Percentiles rank a stretch among this genome's conserved stretches.
Evolutionary conservation across 2,113 vertebrate genomes (phyloP).

Genomic region (Dipodomys stephensi): DNA sequence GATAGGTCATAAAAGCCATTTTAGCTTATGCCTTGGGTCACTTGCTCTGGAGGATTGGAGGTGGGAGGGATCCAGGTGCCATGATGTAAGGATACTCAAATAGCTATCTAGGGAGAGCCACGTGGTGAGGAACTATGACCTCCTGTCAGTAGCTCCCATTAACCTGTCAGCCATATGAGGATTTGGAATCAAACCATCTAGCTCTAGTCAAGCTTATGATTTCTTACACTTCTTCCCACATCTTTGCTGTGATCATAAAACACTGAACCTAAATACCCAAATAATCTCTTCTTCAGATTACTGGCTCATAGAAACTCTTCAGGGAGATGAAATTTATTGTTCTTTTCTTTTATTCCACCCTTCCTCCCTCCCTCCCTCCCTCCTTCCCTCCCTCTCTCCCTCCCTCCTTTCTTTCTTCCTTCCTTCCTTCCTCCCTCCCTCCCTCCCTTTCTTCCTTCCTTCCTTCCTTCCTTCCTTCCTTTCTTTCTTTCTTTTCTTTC

Average conservation of each 20-base stretch:
- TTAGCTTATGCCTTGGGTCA: too few species aligned
- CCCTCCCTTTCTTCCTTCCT: too few species aligned
- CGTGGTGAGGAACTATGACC: not conserved
- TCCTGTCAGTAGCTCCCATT: not conserved
- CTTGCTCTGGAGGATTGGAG: not conserved
- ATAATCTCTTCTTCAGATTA: not conserved
- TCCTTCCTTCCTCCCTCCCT: too few species aligned
- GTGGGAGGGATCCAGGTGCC: not conserved
- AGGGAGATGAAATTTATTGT: not conserved
- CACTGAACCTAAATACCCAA: not conserved
- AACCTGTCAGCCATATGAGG: not conserved
- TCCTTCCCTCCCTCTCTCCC: too few species aligned
- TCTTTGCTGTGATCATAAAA: not conserved
- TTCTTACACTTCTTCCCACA: not conserved
- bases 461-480: too few species aligned
- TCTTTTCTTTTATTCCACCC: not conserved
- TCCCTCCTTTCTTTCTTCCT: too few species aligned
- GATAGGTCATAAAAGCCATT: not conserved
- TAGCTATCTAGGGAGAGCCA: not conserved
- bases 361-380: too few species aligned
- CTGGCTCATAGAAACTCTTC: not conserved
- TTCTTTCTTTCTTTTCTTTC: too few species aligned
- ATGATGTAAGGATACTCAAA: not conserved
- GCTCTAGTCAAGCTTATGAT: not conserved
- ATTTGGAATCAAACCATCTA: not conserved